phyloP scores from a whole-genome alignment of 2,797 vertebrate genomes.

The Ataeniobius toweri region DNA sequence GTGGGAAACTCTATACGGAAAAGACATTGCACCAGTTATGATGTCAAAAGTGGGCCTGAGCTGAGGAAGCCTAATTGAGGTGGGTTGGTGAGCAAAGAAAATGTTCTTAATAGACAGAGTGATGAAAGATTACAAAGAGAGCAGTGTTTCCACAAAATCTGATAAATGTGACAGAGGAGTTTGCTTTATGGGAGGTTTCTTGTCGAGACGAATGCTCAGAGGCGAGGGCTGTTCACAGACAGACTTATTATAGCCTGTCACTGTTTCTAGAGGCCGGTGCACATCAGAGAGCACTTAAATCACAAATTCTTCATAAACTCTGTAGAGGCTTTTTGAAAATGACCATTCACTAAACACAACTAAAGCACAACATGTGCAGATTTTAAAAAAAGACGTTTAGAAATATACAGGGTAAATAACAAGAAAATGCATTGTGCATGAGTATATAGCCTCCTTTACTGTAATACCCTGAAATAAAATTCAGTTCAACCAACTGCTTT shows the following conservation, averaged over 20 bases:
- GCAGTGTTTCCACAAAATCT: constrained; percentile 27
- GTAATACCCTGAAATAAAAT: no score
- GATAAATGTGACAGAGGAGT: constrained; percentile 38
- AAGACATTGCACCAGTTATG: constrained; percentile 53
- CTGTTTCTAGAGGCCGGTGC: constrained; percentile 9
- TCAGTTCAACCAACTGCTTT: neutral
- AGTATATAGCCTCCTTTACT: neutral
- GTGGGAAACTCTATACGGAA: constrained; percentile 42
- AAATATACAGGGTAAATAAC: neutral
- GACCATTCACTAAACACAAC: constrained; percentile 12
- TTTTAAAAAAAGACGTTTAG: neutral
- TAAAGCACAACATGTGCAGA: neutral
- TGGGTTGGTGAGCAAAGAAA: constrained; percentile 46
- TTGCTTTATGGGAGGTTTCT: constrained; percentile 23
- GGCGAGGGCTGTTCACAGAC: constrained; percentile 12
- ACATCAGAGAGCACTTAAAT: constrained; percentile 9
- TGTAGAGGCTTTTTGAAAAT: neutral
- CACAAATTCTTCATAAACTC: neutral
- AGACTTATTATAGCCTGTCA: constrained; percentile 14
- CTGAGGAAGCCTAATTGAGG: constrained; percentile 44
- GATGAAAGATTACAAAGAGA: constrained; percentile 34
- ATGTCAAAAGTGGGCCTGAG: constrained; percentile 46
- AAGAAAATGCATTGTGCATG: neutral
- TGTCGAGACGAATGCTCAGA: constrained; percentile 20
- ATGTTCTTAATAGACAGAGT: constrained; percentile 25